A percentile compares a stretch with the other conserved stretches of the same genome.
These are phyloP conservation scores for Punctoribates punctum DNA, from an alignment of 2,888 invertebrate genomes.

Conservation along the genomic window DNA sequence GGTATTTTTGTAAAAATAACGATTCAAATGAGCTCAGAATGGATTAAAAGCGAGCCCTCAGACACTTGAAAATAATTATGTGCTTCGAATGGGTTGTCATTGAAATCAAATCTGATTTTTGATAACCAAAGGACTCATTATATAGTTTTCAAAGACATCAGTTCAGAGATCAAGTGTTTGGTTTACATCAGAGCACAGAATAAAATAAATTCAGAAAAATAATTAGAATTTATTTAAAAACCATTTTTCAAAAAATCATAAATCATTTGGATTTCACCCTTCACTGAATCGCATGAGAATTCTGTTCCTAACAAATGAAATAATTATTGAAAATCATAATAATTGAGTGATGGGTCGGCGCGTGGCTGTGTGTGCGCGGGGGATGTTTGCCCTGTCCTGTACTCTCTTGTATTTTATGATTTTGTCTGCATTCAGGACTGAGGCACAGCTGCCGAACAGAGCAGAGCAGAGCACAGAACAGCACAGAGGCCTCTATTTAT, in stretches of 20 bases:
- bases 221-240: neutral
- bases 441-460: slow-evolving; percentile 13
- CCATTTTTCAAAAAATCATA: neutral
- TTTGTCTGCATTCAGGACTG: neutral
- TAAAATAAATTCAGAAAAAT: neutral
- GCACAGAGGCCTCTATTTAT: slow-evolving; percentile 9
- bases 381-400: neutral
- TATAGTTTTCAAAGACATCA: too few species aligned
- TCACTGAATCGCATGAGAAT: slow-evolving; percentile 12
- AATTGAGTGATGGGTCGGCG: slow-evolving; percentile 28
- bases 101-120: too few species aligned
- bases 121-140: too few species aligned
- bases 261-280: neutral
- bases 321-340: slow-evolving; percentile 19
- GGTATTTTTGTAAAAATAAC: too few species aligned
- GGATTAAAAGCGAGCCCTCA: too few species aligned
- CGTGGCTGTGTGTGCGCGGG: neutral
- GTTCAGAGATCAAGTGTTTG: too few species aligned
- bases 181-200: too few species aligned
- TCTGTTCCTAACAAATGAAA: neutral
- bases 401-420: slow-evolving; percentile 17
- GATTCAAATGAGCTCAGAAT: too few species aligned
- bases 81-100: too few species aligned
- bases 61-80: too few species aligned
- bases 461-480: too few species aligned